Percentiles rank a stretch among this genome's conserved stretches.
phyloP scores from a whole-genome alignment of 2,113 vertebrate species.

The Chaetura pelagica region DNA sequence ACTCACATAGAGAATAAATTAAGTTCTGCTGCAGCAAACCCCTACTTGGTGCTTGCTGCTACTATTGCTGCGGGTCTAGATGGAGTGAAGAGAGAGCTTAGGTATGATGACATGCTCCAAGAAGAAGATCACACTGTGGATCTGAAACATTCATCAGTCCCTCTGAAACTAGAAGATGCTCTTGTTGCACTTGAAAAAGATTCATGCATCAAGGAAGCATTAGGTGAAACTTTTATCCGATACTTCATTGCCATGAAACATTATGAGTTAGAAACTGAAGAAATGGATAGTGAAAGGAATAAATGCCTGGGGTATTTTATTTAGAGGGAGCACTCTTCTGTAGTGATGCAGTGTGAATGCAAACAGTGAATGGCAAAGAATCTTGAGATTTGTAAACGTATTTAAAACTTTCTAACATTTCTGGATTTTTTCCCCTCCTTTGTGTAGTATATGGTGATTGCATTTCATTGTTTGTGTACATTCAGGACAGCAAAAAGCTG shows the following conservation, averaged over 20 bases:
- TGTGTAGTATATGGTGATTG: not conserved
- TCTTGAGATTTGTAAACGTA: not conserved
- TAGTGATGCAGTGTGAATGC: conserved; percentile 7
- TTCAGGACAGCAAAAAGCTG: not conserved
- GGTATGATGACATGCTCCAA: conserved; percentile 51
- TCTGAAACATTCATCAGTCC: conserved; percentile 74
- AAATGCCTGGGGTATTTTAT: conserved; percentile 95
- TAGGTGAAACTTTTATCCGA: conserved; percentile 88
- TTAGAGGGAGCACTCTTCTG: conserved; percentile 60
- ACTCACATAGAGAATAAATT: conserved; percentile 88
- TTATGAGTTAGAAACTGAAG: conserved; percentile 92
- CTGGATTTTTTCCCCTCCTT: not conserved
- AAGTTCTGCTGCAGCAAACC: conserved; percentile 91
- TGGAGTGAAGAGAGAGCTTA: conserved; percentile 81
- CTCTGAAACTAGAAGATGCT: conserved; percentile 89
- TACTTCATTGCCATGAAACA: conserved; percentile 93
- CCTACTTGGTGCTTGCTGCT: conserved; percentile 89
- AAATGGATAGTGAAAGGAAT: conserved; percentile 88
- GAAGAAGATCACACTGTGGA: conserved; percentile 67
- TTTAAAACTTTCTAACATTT: not conserved
- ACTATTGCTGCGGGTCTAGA: conserved; percentile 91
- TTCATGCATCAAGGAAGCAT: conserved; percentile 78
- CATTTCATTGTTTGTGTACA: not conserved
- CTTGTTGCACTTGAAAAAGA: conserved; percentile 85
- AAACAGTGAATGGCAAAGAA: not conserved